Evolutionary conservation across 2,797 vertebrate species (phyloP), one percentile per base, ranked within the genome.

Genomic region (Ptychadena robeensis): DNA sequence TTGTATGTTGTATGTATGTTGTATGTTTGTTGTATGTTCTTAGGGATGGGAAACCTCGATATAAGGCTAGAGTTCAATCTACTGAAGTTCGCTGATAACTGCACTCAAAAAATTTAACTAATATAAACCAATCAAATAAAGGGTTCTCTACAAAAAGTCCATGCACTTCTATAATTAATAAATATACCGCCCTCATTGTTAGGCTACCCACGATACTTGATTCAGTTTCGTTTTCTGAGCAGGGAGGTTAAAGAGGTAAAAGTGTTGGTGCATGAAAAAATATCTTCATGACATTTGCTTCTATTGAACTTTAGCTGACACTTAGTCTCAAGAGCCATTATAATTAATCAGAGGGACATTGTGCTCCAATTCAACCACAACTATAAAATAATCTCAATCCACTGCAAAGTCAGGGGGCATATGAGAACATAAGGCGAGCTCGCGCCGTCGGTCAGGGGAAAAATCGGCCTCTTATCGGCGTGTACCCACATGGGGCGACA

Each of bases 321-420:
- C 85, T 79, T 85, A 67, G 86, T 85, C 81, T 69, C 85, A 87
- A 87, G 78, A 65, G 86, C 77, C 65, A 18, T 35, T 61, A 66
- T 25, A 81, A 73, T 81, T 65, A 81, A 66, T 81, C 70, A 81
- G 69, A 81, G 30, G 18, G 61, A 53, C 38, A 73, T 73, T 80
- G 79, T 80, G 63, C 32, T 79, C 48, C 69, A 63, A 61, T 34
- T 74, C 64, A 85, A 69, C 63, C 83, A 44, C 31, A 78, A 86
- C 84, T 7, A 27, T 87, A 82, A 85, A 85, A 85, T 38, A 44
- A 12, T 65, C 81, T 89, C 91, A 88, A 87, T 88, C 87, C 86
- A 87, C 64, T 86, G 73, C 57, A 72, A 72, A 80, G 38, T 81
- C 57, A 72, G 81, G 75, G 37, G 85, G 66, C n/a, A 83, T 67